Evolutionary conservation across 1,140 invertebrate genomes (phyloP).

Genomic region (Prorops nasuta): DNA sequence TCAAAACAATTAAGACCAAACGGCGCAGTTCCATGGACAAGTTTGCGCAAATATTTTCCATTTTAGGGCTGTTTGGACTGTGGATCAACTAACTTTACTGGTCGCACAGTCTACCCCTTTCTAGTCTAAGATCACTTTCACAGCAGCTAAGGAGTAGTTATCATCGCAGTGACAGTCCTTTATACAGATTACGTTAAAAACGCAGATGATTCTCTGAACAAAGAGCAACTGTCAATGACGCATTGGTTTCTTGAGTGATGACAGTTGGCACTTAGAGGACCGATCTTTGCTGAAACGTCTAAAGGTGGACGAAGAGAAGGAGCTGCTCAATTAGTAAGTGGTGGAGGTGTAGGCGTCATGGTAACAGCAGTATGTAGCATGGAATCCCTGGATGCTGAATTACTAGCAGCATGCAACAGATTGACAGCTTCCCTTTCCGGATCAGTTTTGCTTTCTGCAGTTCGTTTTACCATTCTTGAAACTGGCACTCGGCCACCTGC

Average conservation of each 20-base stretch:
- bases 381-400: constrained; percentile 68
- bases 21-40: too few species aligned
- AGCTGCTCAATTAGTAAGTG: constrained; percentile 42
- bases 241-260: neutral
- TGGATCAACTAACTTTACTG: too few species aligned
- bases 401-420: constrained; percentile 65
- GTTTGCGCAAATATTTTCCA: too few species aligned
- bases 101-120: too few species aligned
- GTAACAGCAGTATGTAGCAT: constrained; percentile 56
- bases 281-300: neutral
- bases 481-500: neutral
- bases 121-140: too few species aligned
- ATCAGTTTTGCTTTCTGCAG: constrained; percentile 29
- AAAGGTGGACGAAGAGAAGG: constrained; percentile 1
- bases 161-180: constrained; percentile 18
- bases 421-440: constrained; percentile 68
- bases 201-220: neutral
- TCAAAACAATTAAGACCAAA: too few species aligned
- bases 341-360: constrained; percentile 45
- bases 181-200: neutral
- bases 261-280: constrained; percentile 1
- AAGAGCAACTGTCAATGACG: neutral
- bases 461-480: neutral
- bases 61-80: too few species aligned
- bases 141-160: constrained; percentile 6